These are phyloP conservation scores for Leptopilina boulardi DNA, from an alignment of 1,140 invertebrate genomes.

Conservation along the genomic window DNA sequence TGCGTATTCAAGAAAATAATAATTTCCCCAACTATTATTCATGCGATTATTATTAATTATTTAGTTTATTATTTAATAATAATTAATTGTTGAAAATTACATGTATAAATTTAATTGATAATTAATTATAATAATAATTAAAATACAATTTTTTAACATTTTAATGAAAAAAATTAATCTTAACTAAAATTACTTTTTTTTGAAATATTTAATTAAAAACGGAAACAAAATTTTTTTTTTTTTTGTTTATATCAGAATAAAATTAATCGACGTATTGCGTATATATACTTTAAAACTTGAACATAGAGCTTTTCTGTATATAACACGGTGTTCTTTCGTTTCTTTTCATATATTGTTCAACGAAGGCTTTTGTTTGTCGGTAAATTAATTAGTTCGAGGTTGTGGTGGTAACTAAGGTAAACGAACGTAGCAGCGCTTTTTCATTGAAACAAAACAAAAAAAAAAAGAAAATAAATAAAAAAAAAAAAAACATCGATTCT, in stretches of 20 bases:
- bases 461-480: too few relatives aligned
- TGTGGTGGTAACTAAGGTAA: conserved; percentile 12
- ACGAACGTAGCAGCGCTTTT: conserved; percentile 12
- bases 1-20: too few relatives aligned
- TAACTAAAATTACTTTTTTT: not conserved
- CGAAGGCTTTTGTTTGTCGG: not conserved
- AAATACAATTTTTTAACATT: too few relatives aligned
- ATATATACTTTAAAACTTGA: not conserved
- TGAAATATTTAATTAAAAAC: not conserved
- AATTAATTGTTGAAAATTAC: too few relatives aligned
- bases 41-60: too few relatives aligned
- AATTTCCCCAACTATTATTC: too few relatives aligned
- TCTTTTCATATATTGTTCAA: conserved; percentile 15
- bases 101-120: too few relatives aligned
- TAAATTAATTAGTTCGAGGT: conserved; percentile 17
- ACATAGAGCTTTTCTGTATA: not conserved
- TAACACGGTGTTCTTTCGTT: conserved; percentile 8
- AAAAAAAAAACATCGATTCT: not conserved
- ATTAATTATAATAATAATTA: too few relatives aligned
- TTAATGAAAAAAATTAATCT: too few relatives aligned
- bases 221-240: not conserved
- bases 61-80: too few relatives aligned
- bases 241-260: not conserved
- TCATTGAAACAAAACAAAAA: too few relatives aligned
- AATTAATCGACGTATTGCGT: not conserved